Conservation (phyloP, 2,888 invertebrate genomes). For the Parthenolecanium corni region DNA sequence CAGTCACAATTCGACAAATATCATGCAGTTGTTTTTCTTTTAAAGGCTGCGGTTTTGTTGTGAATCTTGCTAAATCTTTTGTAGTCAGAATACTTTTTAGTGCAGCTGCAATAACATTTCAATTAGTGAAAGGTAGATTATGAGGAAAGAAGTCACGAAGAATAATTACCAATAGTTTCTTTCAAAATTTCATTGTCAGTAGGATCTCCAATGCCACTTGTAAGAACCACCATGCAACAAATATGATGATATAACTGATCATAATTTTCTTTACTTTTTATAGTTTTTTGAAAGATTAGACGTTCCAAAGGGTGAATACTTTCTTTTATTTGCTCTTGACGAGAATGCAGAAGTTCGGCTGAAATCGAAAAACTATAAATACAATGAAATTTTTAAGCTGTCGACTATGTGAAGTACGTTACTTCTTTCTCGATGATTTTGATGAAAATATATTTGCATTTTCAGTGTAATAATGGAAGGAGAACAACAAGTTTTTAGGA, state of each 20-base stretch:
- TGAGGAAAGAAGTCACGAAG: neutral
- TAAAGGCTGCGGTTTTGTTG: neutral
- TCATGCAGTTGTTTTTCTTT: slow-evolving; percentile 6
- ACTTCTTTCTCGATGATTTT: neutral
- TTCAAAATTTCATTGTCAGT: slow-evolving; percentile 10
- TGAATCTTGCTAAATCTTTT: slow-evolving; percentile 2
- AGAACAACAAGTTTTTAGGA: neutral
- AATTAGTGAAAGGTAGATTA: neutral
- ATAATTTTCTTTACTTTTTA: slow-evolving; percentile 4
- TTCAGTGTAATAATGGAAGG: slow-evolving; percentile 1
- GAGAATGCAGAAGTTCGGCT: neutral
- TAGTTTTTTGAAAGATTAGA: neutral
- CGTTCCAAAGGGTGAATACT: neutral
- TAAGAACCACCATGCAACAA: slow-evolving; percentile 2
- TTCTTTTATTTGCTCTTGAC: neutral
- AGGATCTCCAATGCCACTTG: slow-evolving; percentile 6
- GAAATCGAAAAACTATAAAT: neutral
- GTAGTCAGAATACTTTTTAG: slow-evolving; percentile 14
- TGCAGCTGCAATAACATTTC: neutral
- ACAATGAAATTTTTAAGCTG: neutral
- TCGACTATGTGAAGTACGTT: neutral
- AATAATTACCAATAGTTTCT: slow-evolving; percentile 7
- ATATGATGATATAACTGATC: slow-evolving; percentile 17
- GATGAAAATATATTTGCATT: slow-evolving; percentile 7
- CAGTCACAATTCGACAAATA: slow-evolving; percentile 12